A percentile compares a stretch with the other conserved stretches of the same genome.
Conservation (phyloP, 2,113 vertebrate genomes). For the Gymnobelideus leadbeateri region DNA sequence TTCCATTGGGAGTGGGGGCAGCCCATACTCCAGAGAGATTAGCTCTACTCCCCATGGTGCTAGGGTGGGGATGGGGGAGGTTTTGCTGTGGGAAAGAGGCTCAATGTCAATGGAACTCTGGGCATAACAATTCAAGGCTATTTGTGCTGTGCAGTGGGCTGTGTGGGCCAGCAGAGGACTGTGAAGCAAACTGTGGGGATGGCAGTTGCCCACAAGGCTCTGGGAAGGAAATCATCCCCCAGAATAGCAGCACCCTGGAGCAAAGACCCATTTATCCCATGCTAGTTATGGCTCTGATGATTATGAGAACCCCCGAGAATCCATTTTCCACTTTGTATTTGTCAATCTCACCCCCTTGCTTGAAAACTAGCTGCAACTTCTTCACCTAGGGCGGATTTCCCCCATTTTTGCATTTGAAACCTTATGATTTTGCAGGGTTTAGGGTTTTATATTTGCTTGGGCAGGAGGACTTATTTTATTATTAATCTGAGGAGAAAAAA, state of each 20-base stretch:
- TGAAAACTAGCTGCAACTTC: background rate
- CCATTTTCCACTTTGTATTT: constrained; percentile 7
- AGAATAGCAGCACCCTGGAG: background rate
- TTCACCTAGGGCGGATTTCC: background rate
- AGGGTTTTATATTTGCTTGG: background rate
- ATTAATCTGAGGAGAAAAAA: constrained; percentile 43
- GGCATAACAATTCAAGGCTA: background rate
- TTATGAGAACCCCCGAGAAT: background rate
- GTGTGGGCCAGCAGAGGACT: background rate
- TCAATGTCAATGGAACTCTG: background rate
- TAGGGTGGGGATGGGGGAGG: background rate
- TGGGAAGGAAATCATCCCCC: background rate
- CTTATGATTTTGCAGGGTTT: background rate
- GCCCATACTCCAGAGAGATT: background rate
- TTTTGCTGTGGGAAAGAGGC: background rate
- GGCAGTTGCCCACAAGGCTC: background rate
- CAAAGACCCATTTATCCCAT: background rate
- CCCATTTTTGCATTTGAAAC: background rate
- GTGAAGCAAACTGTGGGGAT: background rate
- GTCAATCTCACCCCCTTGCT: background rate
- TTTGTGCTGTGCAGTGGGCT: background rate
- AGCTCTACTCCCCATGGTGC: background rate
- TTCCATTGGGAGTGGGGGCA: background rate
- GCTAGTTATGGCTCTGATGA: background rate
- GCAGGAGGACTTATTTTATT: constrained; percentile 54